phyloP scores from a whole-genome alignment of 35 echinoderm and acorn worm genomes.

The Diadema setosum region DNA sequence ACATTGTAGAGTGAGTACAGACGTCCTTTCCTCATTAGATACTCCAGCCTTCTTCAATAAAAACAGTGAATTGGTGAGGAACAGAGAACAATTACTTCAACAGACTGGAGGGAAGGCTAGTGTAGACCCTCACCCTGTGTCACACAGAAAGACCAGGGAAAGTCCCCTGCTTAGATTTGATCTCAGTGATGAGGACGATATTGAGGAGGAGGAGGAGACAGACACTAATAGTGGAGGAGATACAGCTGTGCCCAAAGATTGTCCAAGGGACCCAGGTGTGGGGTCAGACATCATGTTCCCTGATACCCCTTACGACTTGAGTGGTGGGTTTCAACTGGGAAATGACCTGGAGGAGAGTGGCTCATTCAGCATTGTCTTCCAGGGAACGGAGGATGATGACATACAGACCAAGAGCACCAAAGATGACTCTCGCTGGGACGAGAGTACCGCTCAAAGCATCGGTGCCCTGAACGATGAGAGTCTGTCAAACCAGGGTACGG shows the following conservation, averaged over 20 bases:
- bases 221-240: background rate
- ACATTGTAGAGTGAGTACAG: too few relatives aligned
- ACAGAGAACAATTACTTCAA: conserved; percentile 19
- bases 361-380: conserved; percentile 60
- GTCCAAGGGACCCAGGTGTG: background rate
- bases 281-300: background rate
- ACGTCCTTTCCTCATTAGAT: background rate
- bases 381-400: background rate
- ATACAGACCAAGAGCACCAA: background rate
- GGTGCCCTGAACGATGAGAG: background rate
- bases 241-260: background rate
- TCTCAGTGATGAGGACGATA: background rate
- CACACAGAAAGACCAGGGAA: background rate
- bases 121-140: background rate
- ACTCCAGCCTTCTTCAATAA: conserved; percentile 62
- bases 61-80: conserved; percentile 63
- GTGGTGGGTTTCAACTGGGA: background rate
- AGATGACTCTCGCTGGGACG: background rate
- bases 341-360: conserved; percentile 54
- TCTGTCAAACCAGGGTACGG: background rate
- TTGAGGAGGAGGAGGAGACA: too few relatives aligned
- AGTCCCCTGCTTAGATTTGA: background rate
- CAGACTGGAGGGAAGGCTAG: conserved; percentile 20
- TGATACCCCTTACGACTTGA: background rate
- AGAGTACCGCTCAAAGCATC: background rate